Evolutionary conservation across 2,113 vertebrate genomes (phyloP), one percentile per base, ranked within the genome.

Genomic region (Monopterus albus): DNA sequence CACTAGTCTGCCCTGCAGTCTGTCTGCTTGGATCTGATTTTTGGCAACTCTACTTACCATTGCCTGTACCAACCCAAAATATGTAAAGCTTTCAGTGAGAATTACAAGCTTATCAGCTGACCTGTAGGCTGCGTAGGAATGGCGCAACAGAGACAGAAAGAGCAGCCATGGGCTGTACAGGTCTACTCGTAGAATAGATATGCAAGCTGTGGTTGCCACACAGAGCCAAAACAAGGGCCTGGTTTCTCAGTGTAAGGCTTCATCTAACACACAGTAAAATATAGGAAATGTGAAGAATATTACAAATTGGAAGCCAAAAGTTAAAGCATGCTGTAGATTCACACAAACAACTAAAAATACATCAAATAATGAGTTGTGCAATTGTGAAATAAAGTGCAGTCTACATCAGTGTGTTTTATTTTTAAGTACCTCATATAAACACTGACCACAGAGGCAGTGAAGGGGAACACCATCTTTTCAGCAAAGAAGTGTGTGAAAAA

Each of bases 21-120:
- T 47, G 23, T 53, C 25, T 11, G 47, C 28, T 35, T 49, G 18
- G 17, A 35, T 50, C 28, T 50, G 29, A 21, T 14, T 25, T 20
- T 15, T 50, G n/a, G 35, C 36, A 21, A 20, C 14, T 62, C 13
- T 42, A 1, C 18, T 68, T 36, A 40, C 18, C 10, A 2, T 28
- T 23, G 28, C 47, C 33, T n/a, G 25, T 6, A 47, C 20, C 43
- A 45, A 23, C n/a, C n/a, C n/a, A n/a, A n/a, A n/a, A n/a, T n/a
- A n/a, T n/a, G n/a, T n/a, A n/a, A n/a, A n/a, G n/a, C 29, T 78
- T 45, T 83, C 59, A 61, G 43, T 35, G 10, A 15, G 21, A 59
- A 72, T 53, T 61, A 21, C 55, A 39, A 11, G 6, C 20, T 62
- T 72, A 85, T 83, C 82, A 77, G 55, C 50, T 56, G 70, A 40